These are phyloP conservation scores for Muscina levida DNA, from an alignment of 2,888 invertebrate species.

Conservation along the genomic window DNA sequence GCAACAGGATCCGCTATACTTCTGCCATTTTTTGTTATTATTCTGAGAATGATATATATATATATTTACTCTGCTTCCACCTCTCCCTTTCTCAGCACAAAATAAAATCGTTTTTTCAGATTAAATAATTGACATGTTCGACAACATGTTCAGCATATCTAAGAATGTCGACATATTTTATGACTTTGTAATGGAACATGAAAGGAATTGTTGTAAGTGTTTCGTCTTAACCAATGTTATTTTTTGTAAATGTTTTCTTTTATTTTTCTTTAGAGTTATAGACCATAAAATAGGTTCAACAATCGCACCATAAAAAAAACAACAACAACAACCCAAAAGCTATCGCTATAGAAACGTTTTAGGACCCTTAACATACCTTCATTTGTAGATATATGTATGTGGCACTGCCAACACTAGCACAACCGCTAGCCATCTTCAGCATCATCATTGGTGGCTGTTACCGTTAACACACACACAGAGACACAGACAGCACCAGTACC, in stretches of 20 bases:
- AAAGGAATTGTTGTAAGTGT: not conserved
- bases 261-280: slow-evolving; percentile 53
- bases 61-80: too few species aligned
- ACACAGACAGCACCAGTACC: not conserved
- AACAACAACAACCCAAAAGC: too few species aligned
- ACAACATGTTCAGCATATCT: slow-evolving; percentile 51
- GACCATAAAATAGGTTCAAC: slow-evolving; percentile 50
- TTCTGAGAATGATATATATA: too few species aligned
- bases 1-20: too few species aligned
- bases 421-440: not conserved
- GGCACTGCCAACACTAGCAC: not conserved
- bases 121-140: slow-evolving; percentile 57
- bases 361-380: too few species aligned
- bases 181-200: not conserved
- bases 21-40: too few species aligned
- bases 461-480: not conserved
- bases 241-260: slow-evolving; percentile 51
- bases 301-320: slow-evolving; percentile 26
- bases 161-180: not conserved
- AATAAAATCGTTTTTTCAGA: too few species aligned
- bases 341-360: too few species aligned
- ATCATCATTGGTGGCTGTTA: not conserved
- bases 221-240: slow-evolving; percentile 18
- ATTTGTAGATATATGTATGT: too few species aligned
- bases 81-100: too few species aligned